Base-by-base conservation (phyloP, 2,888 invertebrate genomes). In the Agrotis puta region DNA sequence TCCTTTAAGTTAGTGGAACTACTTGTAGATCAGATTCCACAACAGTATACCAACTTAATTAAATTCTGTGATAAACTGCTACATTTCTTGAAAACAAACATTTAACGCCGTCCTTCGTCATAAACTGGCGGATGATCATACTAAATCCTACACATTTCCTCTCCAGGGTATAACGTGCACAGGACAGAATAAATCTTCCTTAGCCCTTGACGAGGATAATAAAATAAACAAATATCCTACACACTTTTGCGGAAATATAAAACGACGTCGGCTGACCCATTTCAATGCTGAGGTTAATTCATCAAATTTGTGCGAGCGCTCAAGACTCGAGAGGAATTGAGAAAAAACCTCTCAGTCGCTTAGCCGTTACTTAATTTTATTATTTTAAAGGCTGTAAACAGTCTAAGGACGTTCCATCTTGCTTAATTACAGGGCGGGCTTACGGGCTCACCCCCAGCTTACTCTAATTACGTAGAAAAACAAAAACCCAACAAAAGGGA, bases 391-490 rank as follows among this genome's bases (percentile, higher is more conserved):
- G 88, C 89, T 92, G 90, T 88, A 91, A 91, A 91, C 89, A 88
- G 88, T 84, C 88, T 88, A 84, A 84, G 89, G 88, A 89, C 86
- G 90, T 87, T 92, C 87, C 91, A 88, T 94, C 94, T 94, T 92
- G 90, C 93, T 93, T 95, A 94, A 95, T 95, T 94, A 95, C 93
- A 90, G 88, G 85, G 84, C 88, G 78, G 89, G 91, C 92, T 92
- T 89, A 91, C 87, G 61, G 71, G 88, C 88, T 90, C 88, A 90
- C 87, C 86, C 86, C 87, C 83, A 86, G 92, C 93, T 92, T 89
- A 91, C 90, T 92, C 92, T 95, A 94, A 95, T 95, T 95, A 94
- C 93, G 89, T 89, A 91, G 89, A 92, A 93, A 94, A 94, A 94
- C 92, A 94, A 94, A 93, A 92, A 91, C 89, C 88, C 91, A 85